phyloP scores from a whole-genome alignment of 2,888 invertebrate species.

The Myopa tessellatipennis region DNA sequence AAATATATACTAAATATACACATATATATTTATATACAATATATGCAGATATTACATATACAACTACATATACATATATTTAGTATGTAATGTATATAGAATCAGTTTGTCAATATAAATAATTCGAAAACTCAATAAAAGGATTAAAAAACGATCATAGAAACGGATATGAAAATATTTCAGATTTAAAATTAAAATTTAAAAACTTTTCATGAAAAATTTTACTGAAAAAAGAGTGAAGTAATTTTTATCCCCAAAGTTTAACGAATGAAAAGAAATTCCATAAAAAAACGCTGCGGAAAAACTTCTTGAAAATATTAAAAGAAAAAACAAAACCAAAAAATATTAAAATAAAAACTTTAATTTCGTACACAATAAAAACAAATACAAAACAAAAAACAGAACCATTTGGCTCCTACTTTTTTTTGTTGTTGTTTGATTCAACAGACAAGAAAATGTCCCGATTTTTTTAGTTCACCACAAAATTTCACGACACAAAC shows the following conservation, averaged over 20 bases:
- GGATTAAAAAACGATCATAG: conserved; percentile 14
- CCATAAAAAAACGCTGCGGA: conserved; percentile 54
- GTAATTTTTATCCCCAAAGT: too few relatives aligned
- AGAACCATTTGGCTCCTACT: conserved; percentile 36
- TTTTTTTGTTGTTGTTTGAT: conserved; percentile 20
- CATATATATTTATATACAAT: conserved; percentile 42
- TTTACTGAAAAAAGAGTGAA: conserved; percentile 51
- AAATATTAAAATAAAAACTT: background rate
- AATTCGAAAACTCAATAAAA: too few relatives aligned
- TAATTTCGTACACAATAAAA: conserved; percentile 25
- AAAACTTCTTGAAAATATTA: conserved; percentile 68
- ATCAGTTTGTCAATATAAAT: too few relatives aligned
- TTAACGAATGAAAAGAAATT: conserved; percentile 19
- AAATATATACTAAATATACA: conserved; percentile 41
- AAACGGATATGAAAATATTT: conserved; percentile 40
- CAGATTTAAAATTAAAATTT: conserved; percentile 34
- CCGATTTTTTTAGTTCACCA: background rate
- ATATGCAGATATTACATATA: conserved; percentile 38
- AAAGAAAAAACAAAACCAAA: conserved; percentile 38
- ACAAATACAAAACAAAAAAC: background rate
- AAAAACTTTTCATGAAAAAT: conserved; percentile 40
- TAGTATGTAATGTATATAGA: conserved; percentile 6
- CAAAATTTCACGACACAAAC: conserved; percentile 44
- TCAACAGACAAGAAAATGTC: conserved; percentile 32
- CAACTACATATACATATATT: conserved; percentile 16